Evolutionary conservation across 2,113 vertebrate species (phyloP).

Genomic region (Gobius niger): DNA sequence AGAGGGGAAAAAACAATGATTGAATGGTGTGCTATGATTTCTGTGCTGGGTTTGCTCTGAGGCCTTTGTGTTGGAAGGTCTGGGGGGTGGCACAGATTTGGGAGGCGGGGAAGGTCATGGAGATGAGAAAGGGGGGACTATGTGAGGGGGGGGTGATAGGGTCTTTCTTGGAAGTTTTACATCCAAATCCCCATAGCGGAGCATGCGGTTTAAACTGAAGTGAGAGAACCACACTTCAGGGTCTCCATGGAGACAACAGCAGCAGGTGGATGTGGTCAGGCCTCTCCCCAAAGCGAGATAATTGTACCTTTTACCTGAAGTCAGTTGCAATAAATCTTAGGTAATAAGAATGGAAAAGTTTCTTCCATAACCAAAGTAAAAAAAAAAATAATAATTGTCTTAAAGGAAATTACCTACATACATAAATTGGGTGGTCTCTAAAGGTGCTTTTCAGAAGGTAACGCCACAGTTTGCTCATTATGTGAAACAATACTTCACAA

Average conservation of each 20-base stretch:
- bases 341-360: background rate
- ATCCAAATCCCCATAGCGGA: constrained; percentile 56
- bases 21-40: constrained; percentile 77
- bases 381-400: too few relatives aligned
- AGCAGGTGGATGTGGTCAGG: constrained; percentile 52
- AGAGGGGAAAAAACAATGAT: constrained; percentile 68
- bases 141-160: constrained; percentile 11
- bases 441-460: constrained; percentile 31
- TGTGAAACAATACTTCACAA: constrained; percentile 77
- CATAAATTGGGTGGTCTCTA: constrained; percentile 52
- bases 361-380: background rate
- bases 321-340: background rate
- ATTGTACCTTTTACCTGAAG: background rate
- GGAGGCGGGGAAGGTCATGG: constrained; percentile 55
- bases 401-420: background rate
- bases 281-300: constrained; percentile 1
- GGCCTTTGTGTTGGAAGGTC: constrained; percentile 74
- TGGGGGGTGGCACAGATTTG: constrained; percentile 60
- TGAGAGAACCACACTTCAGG: constrained; percentile 36
- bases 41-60: constrained; percentile 66
- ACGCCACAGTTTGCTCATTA: constrained; percentile 65
- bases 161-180: constrained; percentile 55
- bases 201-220: constrained; percentile 56
- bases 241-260: constrained; percentile 34
- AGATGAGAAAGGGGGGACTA: constrained; percentile 38